Evolutionary conservation across 2,888 invertebrate genomes (phyloP).

Genomic region (Dolichomitus sp.): DNA sequence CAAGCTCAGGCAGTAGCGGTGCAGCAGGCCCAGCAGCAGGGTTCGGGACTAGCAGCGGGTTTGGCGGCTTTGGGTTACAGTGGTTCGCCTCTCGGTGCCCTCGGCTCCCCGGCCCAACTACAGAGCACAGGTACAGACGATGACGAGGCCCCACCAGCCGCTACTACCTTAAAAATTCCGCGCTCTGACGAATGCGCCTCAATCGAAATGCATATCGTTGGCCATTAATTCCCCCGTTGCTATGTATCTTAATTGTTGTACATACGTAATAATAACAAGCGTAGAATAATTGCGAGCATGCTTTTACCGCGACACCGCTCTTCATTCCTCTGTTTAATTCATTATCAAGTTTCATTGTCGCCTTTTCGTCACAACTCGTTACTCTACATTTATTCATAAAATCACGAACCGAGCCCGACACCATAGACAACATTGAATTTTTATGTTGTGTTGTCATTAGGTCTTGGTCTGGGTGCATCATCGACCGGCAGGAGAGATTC

Average conservation of each 20-base stretch:
- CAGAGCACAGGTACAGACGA: slow-evolving; percentile 84
- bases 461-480: slow-evolving; percentile 87
- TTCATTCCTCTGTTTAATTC: slow-evolving; percentile 46
- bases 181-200: neutral
- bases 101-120: slow-evolving; percentile 85
- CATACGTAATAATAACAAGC: slow-evolving; percentile 49
- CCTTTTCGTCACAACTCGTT: slow-evolving; percentile 37
- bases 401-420: slow-evolving; percentile 8
- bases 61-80: slow-evolving; percentile 85
- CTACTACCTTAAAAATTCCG: neutral
- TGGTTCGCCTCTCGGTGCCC: slow-evolving; percentile 85
- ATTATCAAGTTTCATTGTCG: slow-evolving; percentile 53
- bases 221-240: neutral
- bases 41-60: slow-evolving; percentile 85
- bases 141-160: slow-evolving; percentile 37
- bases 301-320: slow-evolving; percentile 25
- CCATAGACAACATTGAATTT: slow-evolving; percentile 19
- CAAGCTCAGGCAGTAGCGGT: slow-evolving; percentile 85
- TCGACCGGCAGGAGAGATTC: slow-evolving; percentile 92
- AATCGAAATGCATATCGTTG: neutral
- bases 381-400: slow-evolving; percentile 33
- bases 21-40: slow-evolving; percentile 85
- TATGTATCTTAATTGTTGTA: slow-evolving; percentile 40
- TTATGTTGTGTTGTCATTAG: slow-evolving; percentile 78
- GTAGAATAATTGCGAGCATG: slow-evolving; percentile 53